Conservation (phyloP, 1,140 invertebrate genomes). For the Pygmarrhopalites habei region DNA sequence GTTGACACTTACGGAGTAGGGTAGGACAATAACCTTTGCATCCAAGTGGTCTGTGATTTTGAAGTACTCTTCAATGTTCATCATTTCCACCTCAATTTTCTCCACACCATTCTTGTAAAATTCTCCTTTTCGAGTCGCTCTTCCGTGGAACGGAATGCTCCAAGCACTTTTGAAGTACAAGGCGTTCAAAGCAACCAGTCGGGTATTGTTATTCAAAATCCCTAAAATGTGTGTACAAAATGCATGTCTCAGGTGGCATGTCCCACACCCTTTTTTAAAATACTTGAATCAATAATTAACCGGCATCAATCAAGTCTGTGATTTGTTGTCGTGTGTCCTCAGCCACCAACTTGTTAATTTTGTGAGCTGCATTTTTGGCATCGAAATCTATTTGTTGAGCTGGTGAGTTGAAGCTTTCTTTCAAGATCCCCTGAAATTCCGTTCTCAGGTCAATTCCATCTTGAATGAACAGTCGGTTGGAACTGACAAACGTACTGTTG, state of each 20-base stretch:
- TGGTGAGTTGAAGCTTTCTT: constrained; percentile 7
- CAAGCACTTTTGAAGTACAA: constrained; percentile 11
- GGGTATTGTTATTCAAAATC: constrained; percentile 13
- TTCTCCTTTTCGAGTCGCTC: not conserved
- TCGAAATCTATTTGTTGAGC: constrained; percentile 8
- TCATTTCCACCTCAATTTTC: constrained; percentile 5
- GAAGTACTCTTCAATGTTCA: constrained; percentile 18
- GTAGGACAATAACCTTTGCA: constrained; percentile 17
- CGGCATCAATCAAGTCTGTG: constrained; percentile 11
- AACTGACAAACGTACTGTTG: not conserved
- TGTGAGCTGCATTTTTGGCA: not conserved
- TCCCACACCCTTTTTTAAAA: no score
- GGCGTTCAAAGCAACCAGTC: constrained; percentile 8
- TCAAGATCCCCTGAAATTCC: constrained; percentile 7
- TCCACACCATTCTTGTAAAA: not conserved
- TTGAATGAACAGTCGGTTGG: constrained; percentile 15
- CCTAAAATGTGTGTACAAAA: not conserved
- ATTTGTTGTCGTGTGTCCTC: constrained; percentile 9
- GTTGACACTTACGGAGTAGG: constrained; percentile 21
- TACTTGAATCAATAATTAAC: not conserved
- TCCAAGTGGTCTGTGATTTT: not conserved
- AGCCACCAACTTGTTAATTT: constrained; percentile 20
- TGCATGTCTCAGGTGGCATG: not conserved
- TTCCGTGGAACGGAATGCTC: constrained; percentile 5
- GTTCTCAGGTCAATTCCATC: not conserved